Conservation (phyloP, 2,113 vertebrate genomes). For the Sterrhoptilus dennistouni region DNA sequence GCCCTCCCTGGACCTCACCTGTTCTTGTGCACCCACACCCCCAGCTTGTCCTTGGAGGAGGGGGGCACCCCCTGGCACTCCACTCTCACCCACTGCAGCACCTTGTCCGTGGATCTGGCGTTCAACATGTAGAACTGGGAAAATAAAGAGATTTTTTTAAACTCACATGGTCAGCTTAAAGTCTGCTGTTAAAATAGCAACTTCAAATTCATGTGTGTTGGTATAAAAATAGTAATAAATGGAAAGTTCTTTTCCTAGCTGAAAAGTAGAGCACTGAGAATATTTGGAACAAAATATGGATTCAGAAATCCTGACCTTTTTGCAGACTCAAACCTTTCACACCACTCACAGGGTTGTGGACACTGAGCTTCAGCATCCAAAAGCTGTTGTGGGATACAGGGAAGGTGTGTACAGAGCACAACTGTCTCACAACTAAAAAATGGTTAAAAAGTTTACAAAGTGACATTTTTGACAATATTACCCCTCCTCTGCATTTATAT, state of each 20-base stretch:
- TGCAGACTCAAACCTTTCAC: not conserved
- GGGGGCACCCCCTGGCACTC: conserved; percentile 90
- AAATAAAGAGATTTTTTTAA: not conserved
- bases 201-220: not conserved
- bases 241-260: not conserved
- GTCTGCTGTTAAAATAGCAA: not conserved
- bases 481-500: not conserved
- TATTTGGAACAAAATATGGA: not conserved
- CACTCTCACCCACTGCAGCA: conserved; percentile 90
- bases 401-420: not conserved
- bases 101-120: conserved; percentile 77
- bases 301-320: not conserved
- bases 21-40: conserved; percentile 94
- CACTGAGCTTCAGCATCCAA: not conserved
- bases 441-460: not conserved
- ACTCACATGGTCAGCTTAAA: not conserved
- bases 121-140: conserved; percentile 90
- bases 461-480: rapidly evolving
- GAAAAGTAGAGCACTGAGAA: not conserved
- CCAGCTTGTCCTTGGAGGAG: conserved; percentile 94
- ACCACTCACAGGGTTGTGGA: not conserved
- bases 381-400: not conserved
- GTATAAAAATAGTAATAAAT: not conserved
- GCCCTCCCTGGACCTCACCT: conserved; percentile 74
- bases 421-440: rapidly evolving